Evolutionary conservation across 2,113 vertebrate species (phyloP).

Genomic region (Cyphomyrus plagiostoma): DNA sequence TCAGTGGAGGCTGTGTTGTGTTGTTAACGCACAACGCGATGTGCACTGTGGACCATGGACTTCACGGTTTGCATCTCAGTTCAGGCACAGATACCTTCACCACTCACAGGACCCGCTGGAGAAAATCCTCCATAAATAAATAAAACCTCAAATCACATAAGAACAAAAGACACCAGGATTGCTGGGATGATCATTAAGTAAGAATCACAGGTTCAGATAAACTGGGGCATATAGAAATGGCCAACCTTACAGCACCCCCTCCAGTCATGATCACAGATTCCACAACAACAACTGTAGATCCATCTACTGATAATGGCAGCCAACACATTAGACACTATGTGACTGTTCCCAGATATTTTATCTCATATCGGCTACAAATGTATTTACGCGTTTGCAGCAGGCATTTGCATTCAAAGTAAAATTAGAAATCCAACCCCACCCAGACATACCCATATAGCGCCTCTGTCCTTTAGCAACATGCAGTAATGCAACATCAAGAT

Average conservation of each 20-base stretch:
- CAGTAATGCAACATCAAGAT: not conserved
- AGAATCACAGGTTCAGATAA: not conserved
- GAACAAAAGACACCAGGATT: not conserved
- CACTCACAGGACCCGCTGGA: not conserved
- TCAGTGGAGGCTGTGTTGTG: not conserved
- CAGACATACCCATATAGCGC: not conserved
- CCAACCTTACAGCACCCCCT: not conserved
- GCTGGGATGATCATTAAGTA: not conserved
- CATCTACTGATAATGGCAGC: not conserved
- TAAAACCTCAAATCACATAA: not conserved
- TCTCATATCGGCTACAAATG: not conserved
- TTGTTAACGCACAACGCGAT: not conserved
- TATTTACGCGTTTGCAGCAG: not conserved
- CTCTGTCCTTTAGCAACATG: not conserved
- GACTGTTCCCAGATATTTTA: not conserved
- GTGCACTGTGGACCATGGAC: not conserved
- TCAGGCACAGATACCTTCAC: not conserved
- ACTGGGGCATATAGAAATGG: not conserved
- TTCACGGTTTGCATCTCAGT: not conserved
- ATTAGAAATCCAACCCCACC: not conserved
- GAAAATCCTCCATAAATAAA: not conserved
- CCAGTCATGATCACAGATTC: not conserved
- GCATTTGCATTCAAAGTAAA: not conserved
- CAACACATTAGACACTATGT: not conserved
- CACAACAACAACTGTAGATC: not conserved